phyloP scores from a whole-genome alignment of 92 coral and sea anemone genomes.

The Diadumene lineata region DNA sequence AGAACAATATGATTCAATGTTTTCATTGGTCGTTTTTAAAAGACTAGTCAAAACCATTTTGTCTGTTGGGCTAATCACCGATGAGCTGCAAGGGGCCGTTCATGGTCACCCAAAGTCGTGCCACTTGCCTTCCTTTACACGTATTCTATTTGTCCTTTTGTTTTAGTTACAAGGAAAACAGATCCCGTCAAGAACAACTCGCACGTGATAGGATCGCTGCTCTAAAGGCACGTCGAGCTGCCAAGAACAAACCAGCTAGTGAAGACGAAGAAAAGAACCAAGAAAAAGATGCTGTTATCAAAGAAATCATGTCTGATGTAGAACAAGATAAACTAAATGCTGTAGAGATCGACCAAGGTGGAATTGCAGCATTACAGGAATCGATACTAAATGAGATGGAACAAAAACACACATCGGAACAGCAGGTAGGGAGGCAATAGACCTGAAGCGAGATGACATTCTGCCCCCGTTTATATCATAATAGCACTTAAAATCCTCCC shows the following conservation, averaged over 20 bases:
- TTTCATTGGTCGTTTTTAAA: too few relatives aligned
- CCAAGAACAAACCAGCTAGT: constrained; percentile 38
- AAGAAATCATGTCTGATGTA: constrained; percentile 71
- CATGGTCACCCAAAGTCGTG: too few relatives aligned
- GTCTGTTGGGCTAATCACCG: too few relatives aligned
- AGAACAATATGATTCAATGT: too few relatives aligned
- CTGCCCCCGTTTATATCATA: too few relatives aligned
- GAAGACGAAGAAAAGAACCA: constrained; percentile 74
- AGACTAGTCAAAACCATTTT: too few relatives aligned
- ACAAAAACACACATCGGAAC: constrained; percentile 88
- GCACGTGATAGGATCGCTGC: constrained; percentile 97
- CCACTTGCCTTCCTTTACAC: too few relatives aligned
- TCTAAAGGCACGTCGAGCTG: constrained; percentile 81
- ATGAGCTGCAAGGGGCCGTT: too few relatives aligned
- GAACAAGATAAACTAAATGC: constrained; percentile 75
- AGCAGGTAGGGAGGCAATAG: constrained; percentile 57
- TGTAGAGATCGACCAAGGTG: constrained; percentile 84
- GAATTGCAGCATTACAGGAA: constrained; percentile 77
- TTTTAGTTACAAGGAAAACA: constrained; percentile 79
- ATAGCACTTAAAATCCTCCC: too few relatives aligned
- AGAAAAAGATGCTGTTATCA: constrained; percentile 58
- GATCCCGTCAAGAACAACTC: constrained; percentile 90
- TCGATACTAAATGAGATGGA: constrained; percentile 90
- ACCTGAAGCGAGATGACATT: too few relatives aligned
- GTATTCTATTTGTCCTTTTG: background rate